phyloP scores from a whole-genome alignment of 2,888 invertebrate genomes.

The Catonia carolina region DNA sequence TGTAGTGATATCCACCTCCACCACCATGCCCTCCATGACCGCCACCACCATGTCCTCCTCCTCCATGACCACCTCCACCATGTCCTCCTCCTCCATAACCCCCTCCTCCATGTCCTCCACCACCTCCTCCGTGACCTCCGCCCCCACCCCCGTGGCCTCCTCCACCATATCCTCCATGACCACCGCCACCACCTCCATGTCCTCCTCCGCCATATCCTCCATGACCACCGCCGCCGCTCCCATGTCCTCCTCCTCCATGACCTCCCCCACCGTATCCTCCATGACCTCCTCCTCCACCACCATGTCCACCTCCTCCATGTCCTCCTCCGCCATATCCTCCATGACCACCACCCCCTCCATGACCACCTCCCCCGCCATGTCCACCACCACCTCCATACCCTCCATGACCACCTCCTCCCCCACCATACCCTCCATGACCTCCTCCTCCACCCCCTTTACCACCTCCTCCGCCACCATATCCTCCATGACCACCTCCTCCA shows the following conservation, averaged over 20 bases:
- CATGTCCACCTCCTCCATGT: neutral
- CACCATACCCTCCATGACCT: neutral
- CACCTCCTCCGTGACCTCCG: neutral
- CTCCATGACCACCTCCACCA: conserved; percentile 1
- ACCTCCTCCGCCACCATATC: conserved; percentile 4
- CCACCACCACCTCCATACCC: conserved; percentile 2
- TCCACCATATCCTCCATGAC: neutral
- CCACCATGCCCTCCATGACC: neutral
- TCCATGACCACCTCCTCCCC: conserved; percentile 4
- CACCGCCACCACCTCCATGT: neutral
- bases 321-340: neutral
- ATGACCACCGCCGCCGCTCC: neutral
- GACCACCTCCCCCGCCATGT: neutral
- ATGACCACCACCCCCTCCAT: neutral
- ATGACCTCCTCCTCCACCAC: conserved; percentile 4
- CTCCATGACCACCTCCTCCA: neutral
- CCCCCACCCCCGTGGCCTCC: neutral
- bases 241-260: neutral
- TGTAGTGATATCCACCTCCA: neutral
- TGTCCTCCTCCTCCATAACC: neutral
- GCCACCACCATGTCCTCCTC: neutral
- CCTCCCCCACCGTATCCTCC: conserved; percentile 7
- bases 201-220: neutral
- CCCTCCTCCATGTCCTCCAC: neutral
- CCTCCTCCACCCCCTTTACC: neutral